phyloP scores from a whole-genome alignment of 2,797 vertebrate species.

The Pitangus sulphuratus region DNA sequence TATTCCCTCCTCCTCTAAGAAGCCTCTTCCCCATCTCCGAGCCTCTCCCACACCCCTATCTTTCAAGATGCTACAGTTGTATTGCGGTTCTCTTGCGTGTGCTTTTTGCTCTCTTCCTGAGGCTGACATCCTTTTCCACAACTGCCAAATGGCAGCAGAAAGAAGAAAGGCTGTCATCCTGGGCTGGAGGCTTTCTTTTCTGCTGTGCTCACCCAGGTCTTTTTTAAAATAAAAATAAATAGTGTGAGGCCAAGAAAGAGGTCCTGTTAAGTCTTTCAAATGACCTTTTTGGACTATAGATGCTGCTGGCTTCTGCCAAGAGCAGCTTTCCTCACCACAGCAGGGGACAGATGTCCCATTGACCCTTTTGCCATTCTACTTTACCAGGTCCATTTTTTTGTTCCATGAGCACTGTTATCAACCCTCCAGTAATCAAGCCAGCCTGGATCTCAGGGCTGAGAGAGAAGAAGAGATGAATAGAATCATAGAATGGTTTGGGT shows the following conservation, averaged over 20 bases:
- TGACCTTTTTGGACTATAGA: not conserved
- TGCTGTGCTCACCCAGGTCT: not conserved
- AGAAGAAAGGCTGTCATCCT: not conserved
- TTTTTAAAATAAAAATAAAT: not conserved
- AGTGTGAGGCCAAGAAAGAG: not conserved
- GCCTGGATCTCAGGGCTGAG: not conserved
- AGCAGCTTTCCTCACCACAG: not conserved
- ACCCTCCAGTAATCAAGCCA: not conserved
- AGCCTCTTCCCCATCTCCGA: not conserved
- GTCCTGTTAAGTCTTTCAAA: not conserved
- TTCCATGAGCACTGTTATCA: not conserved
- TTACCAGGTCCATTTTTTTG: not conserved
- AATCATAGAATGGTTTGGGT: not conserved
- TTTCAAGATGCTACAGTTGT: not conserved
- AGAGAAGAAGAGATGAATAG: not conserved
- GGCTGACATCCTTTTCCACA: not conserved
- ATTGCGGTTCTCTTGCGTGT: rapidly evolving
- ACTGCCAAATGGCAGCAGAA: not conserved
- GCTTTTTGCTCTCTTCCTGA: not conserved
- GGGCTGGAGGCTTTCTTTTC: not conserved
- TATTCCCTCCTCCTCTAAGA: not conserved
- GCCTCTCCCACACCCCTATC: not conserved
- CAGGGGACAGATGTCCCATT: not conserved
- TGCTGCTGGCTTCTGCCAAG: not conserved
- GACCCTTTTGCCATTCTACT: not conserved